A percentile compares a stretch with the other conserved stretches of the same genome.
phyloP scores from a whole-genome alignment of 2,888 invertebrate genomes.

The Scaptomyza polygonia region DNA sequence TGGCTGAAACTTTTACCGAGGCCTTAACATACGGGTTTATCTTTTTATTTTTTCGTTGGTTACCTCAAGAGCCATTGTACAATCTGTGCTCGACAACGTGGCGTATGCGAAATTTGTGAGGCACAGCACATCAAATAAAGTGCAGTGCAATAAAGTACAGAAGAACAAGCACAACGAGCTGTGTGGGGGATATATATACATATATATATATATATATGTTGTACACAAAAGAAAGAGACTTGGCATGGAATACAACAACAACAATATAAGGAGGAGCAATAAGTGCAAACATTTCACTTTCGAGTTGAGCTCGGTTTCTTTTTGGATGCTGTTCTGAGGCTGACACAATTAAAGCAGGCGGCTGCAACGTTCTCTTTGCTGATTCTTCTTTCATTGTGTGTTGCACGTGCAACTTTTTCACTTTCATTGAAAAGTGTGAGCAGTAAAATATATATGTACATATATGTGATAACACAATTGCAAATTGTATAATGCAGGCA shows the following conservation, averaged over 20 bases:
- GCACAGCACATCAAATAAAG: slow-evolving; percentile 65
- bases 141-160: slow-evolving; percentile 59
- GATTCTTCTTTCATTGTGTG: slow-evolving; percentile 1
- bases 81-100: slow-evolving; percentile 31
- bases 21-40: slow-evolving; percentile 9
- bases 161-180: not conserved
- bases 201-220: no score
- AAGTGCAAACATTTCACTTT: slow-evolving; percentile 64
- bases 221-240: slow-evolving; percentile 9
- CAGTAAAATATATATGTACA: not conserved
- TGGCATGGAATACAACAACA: slow-evolving; percentile 31
- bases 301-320: slow-evolving; percentile 16
- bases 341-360: slow-evolving; percentile 46
- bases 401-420: slow-evolving; percentile 28
- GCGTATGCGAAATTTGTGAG: slow-evolving; percentile 64
- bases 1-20: slow-evolving; percentile 39
- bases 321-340: not conserved
- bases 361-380: not conserved
- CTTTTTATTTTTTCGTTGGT: slow-evolving; percentile 14
- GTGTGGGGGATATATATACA: not conserved
- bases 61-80: slow-evolving; percentile 11
- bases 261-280: slow-evolving; percentile 33
- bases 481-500: slow-evolving; percentile 21
- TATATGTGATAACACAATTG: slow-evolving; percentile 5
- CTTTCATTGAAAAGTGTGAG: slow-evolving; percentile 25